A percentile compares a stretch with the other conserved stretches of the same genome.
These are phyloP conservation scores for Drosophila pseudoobscura DNA, from an alignment of 1,140 invertebrate species.

Conservation along the genomic window DNA sequence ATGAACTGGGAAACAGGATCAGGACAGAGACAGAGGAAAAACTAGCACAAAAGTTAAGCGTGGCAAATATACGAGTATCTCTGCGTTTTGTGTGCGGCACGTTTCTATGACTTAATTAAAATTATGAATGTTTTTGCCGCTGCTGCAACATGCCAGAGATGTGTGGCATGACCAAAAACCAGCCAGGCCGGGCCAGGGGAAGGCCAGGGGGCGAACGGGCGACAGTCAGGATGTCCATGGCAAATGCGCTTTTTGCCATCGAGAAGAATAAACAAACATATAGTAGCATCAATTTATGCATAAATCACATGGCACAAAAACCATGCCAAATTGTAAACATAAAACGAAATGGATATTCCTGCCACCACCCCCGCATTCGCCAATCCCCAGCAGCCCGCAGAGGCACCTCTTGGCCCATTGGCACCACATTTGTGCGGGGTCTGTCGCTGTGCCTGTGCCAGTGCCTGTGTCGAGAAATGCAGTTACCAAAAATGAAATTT, in stretches of 20 bases:
- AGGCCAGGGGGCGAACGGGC: neutral
- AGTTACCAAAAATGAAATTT: conserved; percentile 63
- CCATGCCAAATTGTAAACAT: conserved; percentile 64
- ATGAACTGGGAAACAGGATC: conserved; percentile 1
- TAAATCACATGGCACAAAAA: conserved; percentile 69
- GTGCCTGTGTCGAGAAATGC: conserved; percentile 14
- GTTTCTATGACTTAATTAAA: conserved; percentile 74
- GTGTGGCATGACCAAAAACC: conserved; percentile 35
- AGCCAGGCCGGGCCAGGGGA: conserved; percentile 3
- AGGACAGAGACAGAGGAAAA: neutral
- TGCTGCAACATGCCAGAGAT: conserved; percentile 13
- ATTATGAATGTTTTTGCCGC: conserved; percentile 67
- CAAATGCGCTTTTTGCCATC: conserved; percentile 65
- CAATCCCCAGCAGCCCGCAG: neutral
- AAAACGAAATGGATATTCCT: conserved; percentile 47
- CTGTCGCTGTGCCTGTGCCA: too few relatives aligned
- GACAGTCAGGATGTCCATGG: conserved; percentile 46
- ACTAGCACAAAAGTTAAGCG: conserved; percentile 62
- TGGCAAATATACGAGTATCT: conserved; percentile 25
- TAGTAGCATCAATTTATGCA: conserved; percentile 69
- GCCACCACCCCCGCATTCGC: neutral
- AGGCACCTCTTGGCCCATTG: conserved; percentile 25
- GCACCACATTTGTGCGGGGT: conserved; percentile 24
- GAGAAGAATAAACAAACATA: conserved; percentile 46
- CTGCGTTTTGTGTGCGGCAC: conserved; percentile 42